A percentile compares a stretch with the other conserved stretches of the same genome.
These are phyloP conservation scores for Limnephilus rhombicus DNA, from an alignment of 2,888 invertebrate species.

Conservation along the genomic window DNA sequence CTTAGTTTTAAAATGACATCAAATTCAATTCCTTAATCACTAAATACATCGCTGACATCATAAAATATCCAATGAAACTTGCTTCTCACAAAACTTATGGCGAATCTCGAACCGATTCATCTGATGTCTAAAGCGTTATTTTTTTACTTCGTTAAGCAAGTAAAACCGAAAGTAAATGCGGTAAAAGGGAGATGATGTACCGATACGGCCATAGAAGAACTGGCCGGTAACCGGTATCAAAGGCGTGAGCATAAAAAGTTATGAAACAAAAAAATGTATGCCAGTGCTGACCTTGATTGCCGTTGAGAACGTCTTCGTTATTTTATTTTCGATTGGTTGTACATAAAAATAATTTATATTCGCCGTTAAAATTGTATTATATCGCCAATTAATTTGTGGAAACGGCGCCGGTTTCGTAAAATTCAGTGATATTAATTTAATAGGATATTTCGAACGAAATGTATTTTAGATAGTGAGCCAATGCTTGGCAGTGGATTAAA, in stretches of 20 bases:
- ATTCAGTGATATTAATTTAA: not conserved
- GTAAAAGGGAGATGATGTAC: not conserved
- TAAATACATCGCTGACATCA: not conserved
- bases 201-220: not conserved
- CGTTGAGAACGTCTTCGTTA: not conserved
- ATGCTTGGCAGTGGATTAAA: not conserved
- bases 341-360: not conserved
- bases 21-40: no score
- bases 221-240: conserved; percentile 6
- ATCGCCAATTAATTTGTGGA: not conserved
- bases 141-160: not conserved
- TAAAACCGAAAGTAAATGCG: not conserved
- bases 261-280: not conserved
- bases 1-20: not conserved
- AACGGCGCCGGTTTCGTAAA: not conserved
- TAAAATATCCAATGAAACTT: not conserved
- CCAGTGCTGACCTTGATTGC: conserved; percentile 3
- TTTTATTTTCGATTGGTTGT: not conserved
- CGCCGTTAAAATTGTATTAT: not conserved
- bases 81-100: not conserved
- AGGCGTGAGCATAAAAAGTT: not conserved
- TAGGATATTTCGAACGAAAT: not conserved
- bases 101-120: not conserved
- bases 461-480: not conserved
- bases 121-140: not conserved